Percentiles rank a stretch among this genome's conserved stretches.
These are phyloP conservation scores for Pangasius krempfi DNA, from an alignment of 2,797 vertebrate genomes.

Conservation along the genomic window DNA sequence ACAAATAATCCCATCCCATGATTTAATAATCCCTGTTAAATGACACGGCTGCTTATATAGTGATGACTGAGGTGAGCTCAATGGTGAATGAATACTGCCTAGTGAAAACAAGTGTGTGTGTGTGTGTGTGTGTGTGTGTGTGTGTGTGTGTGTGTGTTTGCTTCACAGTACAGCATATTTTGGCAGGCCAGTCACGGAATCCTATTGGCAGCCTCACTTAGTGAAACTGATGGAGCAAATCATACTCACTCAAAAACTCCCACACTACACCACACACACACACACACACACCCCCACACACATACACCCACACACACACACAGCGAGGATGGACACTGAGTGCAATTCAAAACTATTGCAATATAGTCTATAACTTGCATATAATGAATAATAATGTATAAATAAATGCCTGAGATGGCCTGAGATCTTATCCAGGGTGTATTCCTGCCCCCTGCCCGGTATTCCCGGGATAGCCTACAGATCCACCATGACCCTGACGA, in stretches of 20 bases:
- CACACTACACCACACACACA: slow-evolving; percentile 13
- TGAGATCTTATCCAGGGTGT: not conserved
- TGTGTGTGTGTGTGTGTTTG: not conserved
- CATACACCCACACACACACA: slow-evolving; percentile 10
- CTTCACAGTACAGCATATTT: slow-evolving; percentile 5
- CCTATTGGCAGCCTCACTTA: slow-evolving; percentile 43
- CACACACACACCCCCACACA: slow-evolving; percentile 13
- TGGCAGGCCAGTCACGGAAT: slow-evolving; percentile 37
- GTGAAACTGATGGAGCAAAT: slow-evolving; percentile 47
- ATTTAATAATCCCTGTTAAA: not conserved
- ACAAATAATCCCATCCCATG: not conserved
- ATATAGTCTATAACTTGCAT: not conserved
- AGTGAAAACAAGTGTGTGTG: not conserved
- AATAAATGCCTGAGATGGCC: not conserved
- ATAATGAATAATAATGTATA: slow-evolving; percentile 13
- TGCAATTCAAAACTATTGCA: slow-evolving; percentile 10
- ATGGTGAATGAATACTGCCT: not conserved
- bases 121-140: slow-evolving; percentile 19
- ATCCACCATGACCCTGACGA: not conserved
- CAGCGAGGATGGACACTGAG: not conserved
- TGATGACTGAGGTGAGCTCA: not conserved
- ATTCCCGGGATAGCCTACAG: not conserved
- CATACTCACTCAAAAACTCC: slow-evolving; percentile 42
- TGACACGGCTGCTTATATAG: not conserved
- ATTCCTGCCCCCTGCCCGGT: not conserved